A percentile compares a stretch with the other conserved stretches of the same genome.
Evolutionary conservation across 2,888 invertebrate genomes (phyloP).

Genomic region (Itoplectis maculator): DNA sequence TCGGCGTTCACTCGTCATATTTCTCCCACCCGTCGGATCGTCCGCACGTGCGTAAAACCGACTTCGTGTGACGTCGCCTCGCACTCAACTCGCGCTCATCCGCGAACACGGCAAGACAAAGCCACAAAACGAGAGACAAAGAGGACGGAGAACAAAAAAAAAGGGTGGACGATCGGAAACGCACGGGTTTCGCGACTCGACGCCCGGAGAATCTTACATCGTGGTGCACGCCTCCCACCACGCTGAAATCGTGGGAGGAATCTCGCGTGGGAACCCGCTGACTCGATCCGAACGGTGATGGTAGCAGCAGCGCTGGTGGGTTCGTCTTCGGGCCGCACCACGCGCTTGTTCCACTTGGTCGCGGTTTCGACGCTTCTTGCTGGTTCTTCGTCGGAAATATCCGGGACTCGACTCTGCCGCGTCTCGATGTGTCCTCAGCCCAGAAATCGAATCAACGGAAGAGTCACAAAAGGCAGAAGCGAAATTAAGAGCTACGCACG

Average conservation of each 20-base stretch:
- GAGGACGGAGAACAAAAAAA: slow-evolving; percentile 51
- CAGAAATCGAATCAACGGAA: too few species aligned
- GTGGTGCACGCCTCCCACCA: slow-evolving; percentile 69
- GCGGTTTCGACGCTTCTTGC: slow-evolving; percentile 53
- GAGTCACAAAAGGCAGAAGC: slow-evolving; percentile 9
- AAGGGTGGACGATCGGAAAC: slow-evolving; percentile 62
- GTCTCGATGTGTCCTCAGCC: too few species aligned
- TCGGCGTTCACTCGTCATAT: background rate
- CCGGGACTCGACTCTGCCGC: too few species aligned
- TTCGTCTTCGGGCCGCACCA: slow-evolving; percentile 12
- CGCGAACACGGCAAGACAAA: slow-evolving; percentile 49
- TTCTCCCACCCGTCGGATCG: background rate
- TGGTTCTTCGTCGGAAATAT: slow-evolving; percentile 27
- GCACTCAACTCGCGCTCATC: slow-evolving; percentile 19
- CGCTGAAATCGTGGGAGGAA: slow-evolving; percentile 76
- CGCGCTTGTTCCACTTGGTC: slow-evolving; percentile 53
- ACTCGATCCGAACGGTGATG: slow-evolving; percentile 49
- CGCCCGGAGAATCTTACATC: slow-evolving; percentile 70
- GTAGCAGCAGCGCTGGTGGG: too few species aligned
- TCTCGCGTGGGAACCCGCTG: slow-evolving; percentile 76
- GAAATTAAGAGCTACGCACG: too few species aligned
- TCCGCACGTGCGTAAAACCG: background rate
- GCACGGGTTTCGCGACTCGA: slow-evolving; percentile 49
- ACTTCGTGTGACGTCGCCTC: slow-evolving; percentile 23
- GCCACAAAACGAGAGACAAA: slow-evolving; percentile 28